Conservation (phyloP, 2,797 vertebrate species). For the Pantherophis alleghaniensis region DNA sequence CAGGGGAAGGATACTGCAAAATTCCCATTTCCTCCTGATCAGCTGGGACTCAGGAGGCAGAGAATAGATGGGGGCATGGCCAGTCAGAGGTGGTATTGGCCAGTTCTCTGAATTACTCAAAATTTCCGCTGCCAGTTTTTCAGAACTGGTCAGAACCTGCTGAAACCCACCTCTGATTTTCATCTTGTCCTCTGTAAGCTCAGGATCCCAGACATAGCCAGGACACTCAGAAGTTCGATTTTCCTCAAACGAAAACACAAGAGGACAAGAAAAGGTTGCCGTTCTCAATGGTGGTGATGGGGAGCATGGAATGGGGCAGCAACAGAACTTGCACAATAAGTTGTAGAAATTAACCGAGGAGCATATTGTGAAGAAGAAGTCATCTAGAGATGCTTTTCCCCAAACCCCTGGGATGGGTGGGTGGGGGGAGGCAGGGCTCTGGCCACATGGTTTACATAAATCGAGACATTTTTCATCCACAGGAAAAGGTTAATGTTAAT, state of each 20-base stretch:
- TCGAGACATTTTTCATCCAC: neutral
- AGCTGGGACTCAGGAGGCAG: too few relatives aligned
- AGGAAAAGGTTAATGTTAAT: neutral
- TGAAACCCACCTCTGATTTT: neutral
- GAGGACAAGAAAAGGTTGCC: neutral
- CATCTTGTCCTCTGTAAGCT: neutral
- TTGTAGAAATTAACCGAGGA: neutral
- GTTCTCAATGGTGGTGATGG: neutral
- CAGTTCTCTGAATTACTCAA: too few relatives aligned
- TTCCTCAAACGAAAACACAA: neutral
- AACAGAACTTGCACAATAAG: neutral
- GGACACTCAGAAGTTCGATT: neutral
- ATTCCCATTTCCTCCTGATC: too few relatives aligned
- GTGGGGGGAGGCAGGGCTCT: neutral
- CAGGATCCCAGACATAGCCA: neutral
- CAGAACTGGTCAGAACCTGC: too few relatives aligned
- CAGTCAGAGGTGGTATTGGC: too few relatives aligned
- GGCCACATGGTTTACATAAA: neutral
- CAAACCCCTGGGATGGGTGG: neutral
- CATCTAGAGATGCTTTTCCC: neutral
- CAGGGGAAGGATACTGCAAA: too few relatives aligned
- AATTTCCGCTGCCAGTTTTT: accelerated
- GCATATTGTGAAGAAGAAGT: neutral
- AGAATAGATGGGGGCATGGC: too few relatives aligned
- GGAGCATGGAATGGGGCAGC: neutral